Base-by-base conservation (phyloP, 2,113 vertebrate genomes). In the Myanophis thanlyinensis region DNA sequence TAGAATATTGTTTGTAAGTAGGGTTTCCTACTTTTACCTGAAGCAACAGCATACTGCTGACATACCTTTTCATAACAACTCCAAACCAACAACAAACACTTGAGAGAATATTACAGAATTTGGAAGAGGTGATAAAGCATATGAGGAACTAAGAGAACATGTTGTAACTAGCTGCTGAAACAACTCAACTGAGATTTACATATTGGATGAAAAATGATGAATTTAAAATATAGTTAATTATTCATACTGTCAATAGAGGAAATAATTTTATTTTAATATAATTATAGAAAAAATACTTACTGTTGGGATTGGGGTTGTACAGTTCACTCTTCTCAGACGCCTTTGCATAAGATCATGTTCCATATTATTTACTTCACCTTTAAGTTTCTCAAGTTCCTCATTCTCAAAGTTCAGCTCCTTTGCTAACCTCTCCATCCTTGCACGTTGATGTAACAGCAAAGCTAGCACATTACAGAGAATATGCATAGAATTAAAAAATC, bases 311-410 rank as follows among this genome's bases (percentile, higher is more conserved):
- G 99, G 96, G 94, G 98, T 98, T 94, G 98, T 98, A 93, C 98
- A 99, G 98, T 98, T 99, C 95, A 99, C 99, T 95, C 99, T 98
- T 96, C 99, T 97, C 95, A 99, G 98, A 67, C 99, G 98, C 95
- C 99, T 98, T 97, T 99, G 99, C 97, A 99, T 99, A 91, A 99
- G 98, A 84, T 99, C 99, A 53, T 99, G 98, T 96, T 99, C 99
- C 99, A 99, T 99, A 91, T 98, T 98, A 92, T 99, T 99, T 91
- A 99, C 99, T 90, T 99, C 99, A 0, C 98, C 95, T 96, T 99
- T 99, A 95, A 99, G 96, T 25, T 97, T 98, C 93, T 99, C 99
- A 10, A 99, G 98, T 94, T 99, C 99, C 95, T 99, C 98, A 93
- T 97, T 98, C 97, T 99, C 99, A 95, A 98, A 94, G 96, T 97